Base-by-base conservation (phyloP, 2,113 vertebrate genomes). In the Jaculus jaculus region DNA sequence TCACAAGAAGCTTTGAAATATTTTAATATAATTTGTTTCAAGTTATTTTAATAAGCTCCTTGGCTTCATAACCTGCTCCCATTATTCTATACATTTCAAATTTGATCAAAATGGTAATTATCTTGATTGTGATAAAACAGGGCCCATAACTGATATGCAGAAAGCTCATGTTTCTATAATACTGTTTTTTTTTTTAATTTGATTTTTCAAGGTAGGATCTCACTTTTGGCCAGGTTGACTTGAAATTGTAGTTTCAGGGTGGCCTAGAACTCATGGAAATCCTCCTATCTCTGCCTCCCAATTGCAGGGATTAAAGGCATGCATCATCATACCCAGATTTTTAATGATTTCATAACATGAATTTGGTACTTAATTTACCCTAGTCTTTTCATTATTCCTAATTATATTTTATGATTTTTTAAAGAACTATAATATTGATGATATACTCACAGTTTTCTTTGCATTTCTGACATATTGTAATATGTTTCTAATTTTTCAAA, bases 401-500 rank as follows among this genome's bases (percentile, higher is more conserved):
- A 68, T 68, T 68, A 12, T 68, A 32, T 32, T 87, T 87, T 79
- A 68, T 61, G 66, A 61, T 83, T 87, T 83, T 87, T 82, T 86
- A 83, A 1, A 47, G 32, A 77, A 65, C n/a, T n/a, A n/a, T n/a
- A n/a, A n/a, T n/a, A n/a, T 51, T 87, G 4, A 60, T 65, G 51
- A 37, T 28, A 37, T 60, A 63, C 11, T 82, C 65, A 63, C 30
- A 73, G 24, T 42, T 61, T 87, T 42, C 54, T 90, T 68, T 32
- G 28, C 30, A 68, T 68, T 68, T 68, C 66, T n/a, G 34, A 10
- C 10, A 24, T 73, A 32, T 74, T 23, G 34, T 71, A 71, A 71
- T 3, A 71, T 17, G 17, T 7, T 30, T 26, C n/a, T 71, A 37
- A 63, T 18, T 61, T 69, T 69, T 92, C 26, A 66, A n/a, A 54